Percentiles rank a stretch among this genome's conserved stretches.
These are phyloP conservation scores for Drosophila pseudoananassae DNA, from an alignment of 1,140 invertebrate species.

Conservation along the genomic window DNA sequence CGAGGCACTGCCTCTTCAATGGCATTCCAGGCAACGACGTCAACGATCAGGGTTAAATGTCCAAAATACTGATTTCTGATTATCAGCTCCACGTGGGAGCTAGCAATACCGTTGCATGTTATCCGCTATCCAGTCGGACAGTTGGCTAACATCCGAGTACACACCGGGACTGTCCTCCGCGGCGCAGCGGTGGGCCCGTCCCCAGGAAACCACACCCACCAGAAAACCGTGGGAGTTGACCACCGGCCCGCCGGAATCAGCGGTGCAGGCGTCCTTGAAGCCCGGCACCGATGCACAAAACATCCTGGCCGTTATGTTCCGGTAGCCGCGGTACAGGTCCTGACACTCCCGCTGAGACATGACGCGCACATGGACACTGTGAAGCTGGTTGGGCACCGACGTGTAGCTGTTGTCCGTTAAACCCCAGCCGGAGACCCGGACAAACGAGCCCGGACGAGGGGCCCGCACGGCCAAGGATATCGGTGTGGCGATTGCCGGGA, in stretches of 20 bases:
- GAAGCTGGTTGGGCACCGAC: constrained; percentile 66
- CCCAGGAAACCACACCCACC: constrained; percentile 90
- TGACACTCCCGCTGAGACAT: constrained; percentile 43
- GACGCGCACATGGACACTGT: constrained; percentile 59
- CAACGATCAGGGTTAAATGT: constrained; percentile 33
- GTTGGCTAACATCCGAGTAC: constrained; percentile 85
- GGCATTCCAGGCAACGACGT: constrained; percentile 31
- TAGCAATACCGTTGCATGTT: constrained; percentile 59
- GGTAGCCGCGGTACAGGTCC: constrained; percentile 48
- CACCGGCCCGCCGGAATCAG: constrained; percentile 88
- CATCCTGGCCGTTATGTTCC: constrained; percentile 83
- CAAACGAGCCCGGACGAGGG: constrained; percentile 29
- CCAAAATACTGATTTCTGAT: constrained; percentile 11
- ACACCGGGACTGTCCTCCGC: constrained; percentile 86
- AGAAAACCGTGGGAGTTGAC: constrained; percentile 84
- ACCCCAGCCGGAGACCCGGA: constrained; percentile 70
- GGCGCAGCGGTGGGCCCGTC: constrained; percentile 86
- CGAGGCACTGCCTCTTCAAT: constrained; percentile 22
- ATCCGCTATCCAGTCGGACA: constrained; percentile 73
- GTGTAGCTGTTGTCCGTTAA: constrained; percentile 40
- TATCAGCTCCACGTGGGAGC: background rate
- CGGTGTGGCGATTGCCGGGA: constrained; percentile 32
- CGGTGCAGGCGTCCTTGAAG: constrained; percentile 87
- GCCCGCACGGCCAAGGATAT: constrained; percentile 46
- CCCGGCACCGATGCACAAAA: constrained; percentile 85